A percentile compares a stretch with the other conserved stretches of the same genome.
Evolutionary conservation across 2,888 invertebrate genomes (phyloP).

Genomic region (Penaeus monodon): DNA sequence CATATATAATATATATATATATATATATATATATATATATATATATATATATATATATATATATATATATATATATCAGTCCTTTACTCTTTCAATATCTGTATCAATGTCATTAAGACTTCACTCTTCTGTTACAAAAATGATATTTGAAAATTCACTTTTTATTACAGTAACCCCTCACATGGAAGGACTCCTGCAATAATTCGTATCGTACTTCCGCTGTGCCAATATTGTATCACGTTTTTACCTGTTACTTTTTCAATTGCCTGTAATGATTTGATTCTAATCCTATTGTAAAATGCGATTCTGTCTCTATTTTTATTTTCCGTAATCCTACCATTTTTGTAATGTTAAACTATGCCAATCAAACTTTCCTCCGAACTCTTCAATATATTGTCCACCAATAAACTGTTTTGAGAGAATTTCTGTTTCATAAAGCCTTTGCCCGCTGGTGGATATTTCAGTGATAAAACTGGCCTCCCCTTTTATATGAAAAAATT

Average conservation of each 20-base stretch:
- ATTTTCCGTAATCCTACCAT: neutral
- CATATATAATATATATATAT: too few relatives aligned
- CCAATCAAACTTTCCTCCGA: conserved; percentile 9
- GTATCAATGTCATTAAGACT: too few relatives aligned
- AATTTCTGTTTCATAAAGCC: conserved; percentile 2
- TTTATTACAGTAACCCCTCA: too few relatives aligned
- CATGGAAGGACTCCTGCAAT: too few relatives aligned
- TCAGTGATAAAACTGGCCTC: too few relatives aligned
- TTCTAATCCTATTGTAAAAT: conserved; percentile 16
- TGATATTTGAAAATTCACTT: too few relatives aligned
- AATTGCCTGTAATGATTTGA: neutral
- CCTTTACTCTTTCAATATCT: too few relatives aligned
- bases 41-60: too few relatives aligned
- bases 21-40: too few relatives aligned
- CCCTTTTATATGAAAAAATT: conserved; percentile 4
- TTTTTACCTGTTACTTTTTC: neutral
- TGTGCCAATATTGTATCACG: conserved; percentile 15
- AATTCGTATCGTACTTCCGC: conserved; percentile 2
- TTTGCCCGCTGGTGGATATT: neutral
- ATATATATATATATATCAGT: too few relatives aligned
- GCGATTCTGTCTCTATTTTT: neutral
- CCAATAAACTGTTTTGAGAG: conserved; percentile 9
- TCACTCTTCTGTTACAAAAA: too few relatives aligned
- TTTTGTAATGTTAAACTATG: conserved; percentile 1
- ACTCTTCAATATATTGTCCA: conserved; percentile 9